Percentiles rank a stretch among this genome's conserved stretches.
phyloP scores from a whole-genome alignment of 2,113 vertebrate genomes.

The Hiodon tergisus region DNA sequence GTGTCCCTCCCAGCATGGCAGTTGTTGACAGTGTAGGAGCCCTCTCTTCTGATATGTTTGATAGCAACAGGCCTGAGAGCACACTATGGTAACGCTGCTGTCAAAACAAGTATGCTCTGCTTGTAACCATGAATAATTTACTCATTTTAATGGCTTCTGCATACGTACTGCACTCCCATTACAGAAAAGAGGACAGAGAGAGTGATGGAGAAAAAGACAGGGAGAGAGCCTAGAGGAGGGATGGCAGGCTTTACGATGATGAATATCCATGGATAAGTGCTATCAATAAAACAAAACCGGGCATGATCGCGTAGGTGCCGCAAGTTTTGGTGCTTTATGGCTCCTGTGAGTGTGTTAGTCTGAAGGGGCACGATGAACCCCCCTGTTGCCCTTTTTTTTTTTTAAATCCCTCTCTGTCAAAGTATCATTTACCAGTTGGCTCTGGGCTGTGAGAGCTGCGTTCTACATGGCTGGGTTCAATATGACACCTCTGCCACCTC shows the following conservation, averaged over 20 bases:
- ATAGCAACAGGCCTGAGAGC: too few relatives aligned
- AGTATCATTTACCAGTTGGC: slow-evolving; percentile 55
- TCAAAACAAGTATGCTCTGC: too few relatives aligned
- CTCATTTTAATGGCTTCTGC: too few relatives aligned
- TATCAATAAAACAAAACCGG: background rate
- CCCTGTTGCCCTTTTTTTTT: slow-evolving; percentile 34
- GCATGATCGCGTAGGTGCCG: background rate
- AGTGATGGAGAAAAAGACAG: slow-evolving; percentile 16
- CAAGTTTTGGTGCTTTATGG: background rate
- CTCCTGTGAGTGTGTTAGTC: background rate
- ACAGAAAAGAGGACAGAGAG: slow-evolving; percentile 11
- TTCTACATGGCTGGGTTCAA: slow-evolving; percentile 58
- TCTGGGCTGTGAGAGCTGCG: slow-evolving; percentile 46
- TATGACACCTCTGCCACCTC: slow-evolving; percentile 57
- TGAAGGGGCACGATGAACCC: slow-evolving; percentile 27
- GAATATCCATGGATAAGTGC: background rate
- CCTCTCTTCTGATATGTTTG: too few relatives aligned
- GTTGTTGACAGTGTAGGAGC: too few relatives aligned
- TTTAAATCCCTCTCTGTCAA: slow-evolving; percentile 56
- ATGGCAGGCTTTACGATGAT: background rate
- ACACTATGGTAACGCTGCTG: too few relatives aligned
- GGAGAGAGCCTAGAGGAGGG: slow-evolving; percentile 1
- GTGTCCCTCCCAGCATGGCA: too few relatives aligned
- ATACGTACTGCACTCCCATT: too few relatives aligned
- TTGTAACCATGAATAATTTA: too few relatives aligned